Evolutionary conservation across 37 sponge, comb jelly and placozoan species (phyloP), one percentile per base, ranked within the genome.

Genomic region (Eunapius fragilis): DNA sequence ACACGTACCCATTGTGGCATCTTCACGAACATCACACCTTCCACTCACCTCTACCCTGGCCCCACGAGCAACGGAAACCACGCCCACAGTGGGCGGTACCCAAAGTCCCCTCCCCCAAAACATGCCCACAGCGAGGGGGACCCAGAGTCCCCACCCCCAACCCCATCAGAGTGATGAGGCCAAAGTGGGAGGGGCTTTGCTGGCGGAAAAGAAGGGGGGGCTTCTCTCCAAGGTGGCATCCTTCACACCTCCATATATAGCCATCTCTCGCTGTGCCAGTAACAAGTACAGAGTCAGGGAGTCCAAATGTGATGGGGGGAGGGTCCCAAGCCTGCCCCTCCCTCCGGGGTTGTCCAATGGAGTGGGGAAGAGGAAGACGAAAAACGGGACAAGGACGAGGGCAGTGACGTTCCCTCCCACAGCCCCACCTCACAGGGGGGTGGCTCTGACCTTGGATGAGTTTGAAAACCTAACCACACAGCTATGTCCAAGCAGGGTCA

Each of bases 261-360:
- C 85, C 14, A 76, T 89, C 28, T 84, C 90, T 0, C 85, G 85
- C 2, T 79, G 86, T 74, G 80, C 85, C 24, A 74, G 37, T 45
- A 50, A 71, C 58, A 80, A 80, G 37, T 86, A 86, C 37, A 75
- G 68, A 13, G 76, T 84, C 50, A 23, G 24, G 26, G 13, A 58
- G 41, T 37, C 50, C 67, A 25, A 69, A 35, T 14, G 83, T 34
- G 72, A 82, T 27, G 35, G 70, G 38, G 37, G 71, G 37, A 74
- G 10, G 31, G 14, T 17, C 14, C 30, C 74, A 25, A 1, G 30
- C 74, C 5, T 9, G 2, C 26, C 71, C 71, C 71, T 30, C 71
- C 28, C 71, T 10, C 71, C 26, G 9, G 71, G 26, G 7, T 2
- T 30, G 5, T 5, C 26, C 71, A 70, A 28, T 32, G 31, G 31